Conservation (phyloP, 2,797 vertebrate species). For the Sparus aurata region DNA sequence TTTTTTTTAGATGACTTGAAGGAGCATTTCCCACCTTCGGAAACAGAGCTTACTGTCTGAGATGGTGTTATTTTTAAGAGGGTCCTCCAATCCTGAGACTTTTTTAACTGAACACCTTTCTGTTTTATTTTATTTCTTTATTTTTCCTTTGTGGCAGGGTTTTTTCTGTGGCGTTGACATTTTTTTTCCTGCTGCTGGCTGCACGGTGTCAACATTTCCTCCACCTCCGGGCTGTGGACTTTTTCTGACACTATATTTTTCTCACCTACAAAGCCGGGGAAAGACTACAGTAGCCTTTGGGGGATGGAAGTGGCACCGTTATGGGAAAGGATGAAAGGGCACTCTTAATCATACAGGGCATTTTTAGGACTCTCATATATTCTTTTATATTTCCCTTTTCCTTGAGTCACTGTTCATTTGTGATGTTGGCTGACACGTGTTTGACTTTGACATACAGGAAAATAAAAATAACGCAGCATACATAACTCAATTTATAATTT, state of each 20-base stretch:
- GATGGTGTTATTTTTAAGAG: slow-evolving; percentile 28
- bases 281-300: neutral
- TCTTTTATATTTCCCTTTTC: neutral
- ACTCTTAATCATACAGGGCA: neutral
- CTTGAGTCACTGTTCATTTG: neutral
- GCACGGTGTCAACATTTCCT: slow-evolving; percentile 39
- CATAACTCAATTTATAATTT: neutral
- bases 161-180: slow-evolving; percentile 21
- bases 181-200: slow-evolving; percentile 25
- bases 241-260: slow-evolving; percentile 31
- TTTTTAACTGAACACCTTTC: slow-evolving; percentile 28
- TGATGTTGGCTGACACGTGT: neutral
- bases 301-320: neutral
- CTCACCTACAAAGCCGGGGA: slow-evolving; percentile 6
- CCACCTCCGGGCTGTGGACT: slow-evolving; percentile 27
- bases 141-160: slow-evolving; percentile 28
- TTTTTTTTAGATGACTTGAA: slow-evolving; percentile 13
- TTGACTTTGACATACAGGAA: neutral
- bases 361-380: neutral
- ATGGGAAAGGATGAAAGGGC: slow-evolving; percentile 14
- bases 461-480: neutral
- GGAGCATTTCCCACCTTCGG: neutral
- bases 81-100: neutral
- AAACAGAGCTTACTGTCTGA: neutral
- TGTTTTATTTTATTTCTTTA: slow-evolving; percentile 3